Conservation (phyloP, 2,113 vertebrate genomes). For the Lophius piscatorius region DNA sequence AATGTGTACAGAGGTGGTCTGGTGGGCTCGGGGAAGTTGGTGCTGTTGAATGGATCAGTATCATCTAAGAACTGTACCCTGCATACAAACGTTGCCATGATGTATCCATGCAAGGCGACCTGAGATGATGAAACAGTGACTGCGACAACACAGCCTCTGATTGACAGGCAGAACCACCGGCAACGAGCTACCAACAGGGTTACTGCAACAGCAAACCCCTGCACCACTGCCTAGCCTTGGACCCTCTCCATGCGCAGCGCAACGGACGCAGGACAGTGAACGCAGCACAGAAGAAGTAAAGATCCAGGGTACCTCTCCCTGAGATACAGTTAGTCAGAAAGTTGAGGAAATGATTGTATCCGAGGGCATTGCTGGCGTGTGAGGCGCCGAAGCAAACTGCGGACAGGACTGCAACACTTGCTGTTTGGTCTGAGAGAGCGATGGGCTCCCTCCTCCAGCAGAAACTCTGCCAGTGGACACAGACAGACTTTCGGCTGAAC, state of each 20-base stretch:
- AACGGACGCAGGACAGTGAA: constrained; percentile 36
- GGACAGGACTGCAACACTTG: constrained; percentile 73
- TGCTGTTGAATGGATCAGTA: constrained; percentile 97
- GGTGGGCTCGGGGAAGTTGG: constrained; percentile 95
- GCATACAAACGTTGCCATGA: constrained; percentile 92
- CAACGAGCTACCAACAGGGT: constrained; percentile 41
- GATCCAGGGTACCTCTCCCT: constrained; percentile 40
- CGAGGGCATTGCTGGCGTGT: constrained; percentile 74
- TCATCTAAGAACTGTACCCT: constrained; percentile 97
- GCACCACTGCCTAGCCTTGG: constrained; percentile 70
- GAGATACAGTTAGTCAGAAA: constrained; percentile 28
- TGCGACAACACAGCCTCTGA: constrained; percentile 52
- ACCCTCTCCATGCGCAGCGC: constrained; percentile 59
- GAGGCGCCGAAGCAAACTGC: constrained; percentile 78
- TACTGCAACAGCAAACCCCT: constrained; percentile 63
- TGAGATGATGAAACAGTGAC: constrained; percentile 56
- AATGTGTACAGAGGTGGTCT: constrained; percentile 94
- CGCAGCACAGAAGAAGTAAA: constrained; percentile 27
- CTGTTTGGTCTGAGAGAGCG: constrained; percentile 66
- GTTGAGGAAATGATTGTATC: constrained; percentile 47
- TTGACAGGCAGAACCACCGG: constrained; percentile 31
- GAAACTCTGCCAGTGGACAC: constrained; percentile 45
- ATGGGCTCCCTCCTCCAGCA: constrained; percentile 70
- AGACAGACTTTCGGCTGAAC: constrained; percentile 36
- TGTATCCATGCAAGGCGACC: constrained; percentile 84